Base-by-base conservation (phyloP, 2,797 vertebrate genomes). In the Poecilia velifera region DNA sequence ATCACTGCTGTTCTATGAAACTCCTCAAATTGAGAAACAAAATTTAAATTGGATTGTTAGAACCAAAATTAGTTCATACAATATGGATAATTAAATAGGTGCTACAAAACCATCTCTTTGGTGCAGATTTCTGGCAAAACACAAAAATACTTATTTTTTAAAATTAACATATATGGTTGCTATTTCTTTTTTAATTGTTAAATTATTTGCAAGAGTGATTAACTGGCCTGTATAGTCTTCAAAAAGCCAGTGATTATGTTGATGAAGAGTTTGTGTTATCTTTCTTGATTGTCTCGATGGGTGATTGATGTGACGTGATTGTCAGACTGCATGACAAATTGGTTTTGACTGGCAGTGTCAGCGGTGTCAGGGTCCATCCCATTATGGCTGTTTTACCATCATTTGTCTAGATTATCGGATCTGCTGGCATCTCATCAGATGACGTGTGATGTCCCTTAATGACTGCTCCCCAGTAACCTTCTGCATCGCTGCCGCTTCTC, bases 301-400 rank as follows among this genome's bases (percentile, higher is more conserved):
- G 68, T 90, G 87, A 90, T 89, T 82, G 77, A 90, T 90, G 68
- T 74, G 71, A 86, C 76, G 71, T 75, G 79, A 82, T 79, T 76
- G 72, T 70, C 82, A 77, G 81, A 86, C 81, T 85, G 79, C 49
- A 78, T 76, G 73, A 81, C 45, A 76, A 45, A 87, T 88, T 73
- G 81, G 57, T 87, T 90, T 72, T 82, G 76, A 87, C 86, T 45
- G 79, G 41, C 34, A 77, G 59, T 64, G 43, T 72, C 47, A 79
- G 66, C 75, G 74, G 77, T 81, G 84, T 89, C 86, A 77, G 73
- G 73, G 72, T 86, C 62, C 16, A 77, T 72, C 77, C 84, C 77
- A 64, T 84, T 64, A 20, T 36, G 25, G 31, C 71, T 83, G 73
- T 14, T 83, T 84, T 76, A 75, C 72, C 13, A 1, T 71, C 22